Evolutionary conservation across 2,888 invertebrate species (phyloP), one percentile per base, ranked within the genome.

Genomic region (Melinaea menophilus): DNA sequence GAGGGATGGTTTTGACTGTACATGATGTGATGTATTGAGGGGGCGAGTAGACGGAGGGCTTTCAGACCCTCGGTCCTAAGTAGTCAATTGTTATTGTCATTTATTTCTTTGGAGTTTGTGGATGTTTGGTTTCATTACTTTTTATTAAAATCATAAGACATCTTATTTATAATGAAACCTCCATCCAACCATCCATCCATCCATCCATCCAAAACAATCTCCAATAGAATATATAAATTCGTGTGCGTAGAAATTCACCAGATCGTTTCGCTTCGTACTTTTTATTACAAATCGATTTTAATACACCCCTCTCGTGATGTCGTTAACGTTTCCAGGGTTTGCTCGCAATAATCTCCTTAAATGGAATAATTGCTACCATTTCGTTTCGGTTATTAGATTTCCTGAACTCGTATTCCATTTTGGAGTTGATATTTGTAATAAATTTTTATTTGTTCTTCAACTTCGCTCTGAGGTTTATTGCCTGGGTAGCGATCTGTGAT

Each of bases 381-480:
- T 81, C 80, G 79, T 82, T 81, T 79, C 76, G 73, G 79, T 84
- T 84, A 84, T 86, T 83, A 80, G 80, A 80, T 84, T 81, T 79
- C 75, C 79, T 72, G 70, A 73, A 67, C 69, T 69, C 72, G 73
- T 65, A 71, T 73, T 77, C 74, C 71, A 71, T 69, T 75, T 75
- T 76, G 67, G 68, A 78, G 75, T 81, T 81, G 79, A 82, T 82
- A 82, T 84, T 84, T 81, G 85, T 79, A 79, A 86, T 86, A 82
- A 84, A 79, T 82, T 85, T 85, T 85, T 84, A 85, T 85, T 75
- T 68, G 71, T 72, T 72, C 73, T 70, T 79, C 78, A 79, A 78
- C 73, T 78, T 70, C 70, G 74, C 75, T 75, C 72, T 78, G 69
- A 71, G 68, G 78, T 83, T 81, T 82, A 82, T 81, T 77, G 71